Base-by-base conservation (phyloP, 1,140 invertebrate genomes). In the Melitaea cinxia region DNA sequence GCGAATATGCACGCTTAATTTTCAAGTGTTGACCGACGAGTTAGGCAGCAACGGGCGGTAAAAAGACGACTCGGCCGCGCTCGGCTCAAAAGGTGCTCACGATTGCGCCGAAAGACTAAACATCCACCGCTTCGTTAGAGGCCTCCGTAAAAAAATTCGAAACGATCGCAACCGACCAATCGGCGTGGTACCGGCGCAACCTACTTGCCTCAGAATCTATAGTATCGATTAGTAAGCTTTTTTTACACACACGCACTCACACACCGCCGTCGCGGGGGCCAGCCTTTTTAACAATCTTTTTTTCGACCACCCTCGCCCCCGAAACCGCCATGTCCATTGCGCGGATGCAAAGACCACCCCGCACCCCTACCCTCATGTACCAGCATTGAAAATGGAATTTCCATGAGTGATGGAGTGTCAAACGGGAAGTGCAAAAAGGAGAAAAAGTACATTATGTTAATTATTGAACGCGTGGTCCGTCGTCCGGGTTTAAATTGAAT, bases 321-420 rank as follows among this genome's bases (percentile, higher is more conserved):
- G 72, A 86, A 87, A 88, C 85, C 86, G 82, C 82, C 85, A 79
- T 83, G 86, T 89, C 86, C 86, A 88, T 88, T 80, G 85, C 86
- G 85, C 85, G 86, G 81, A 89, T 89, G 86, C 85, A 85, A 88
- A 88, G 84, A 88, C 84, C 85, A 83, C 83, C 86, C 80, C 78
- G 70, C 75, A 33, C 74, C 84, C 81, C 84, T 73, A 80, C 80
- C 76, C 83, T 80, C 79, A 80, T 82, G 84, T 85, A 81, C 78
- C 82, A 83, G 81, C 88, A 88, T 90, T 88, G 85, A 87, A 89
- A 91, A 91, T 91, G 88, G 88, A 89, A 91, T 91, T 91, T 91
- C 88, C 88, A 89, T 91, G 88, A 91, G 88, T 91, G 88, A 91
- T 91, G 88, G 88, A 91, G 88, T 91, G 88, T 91, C 88, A 91